Evolutionary conservation across 2,113 vertebrate species (phyloP).

Genomic region (Steatornis caripensis): DNA sequence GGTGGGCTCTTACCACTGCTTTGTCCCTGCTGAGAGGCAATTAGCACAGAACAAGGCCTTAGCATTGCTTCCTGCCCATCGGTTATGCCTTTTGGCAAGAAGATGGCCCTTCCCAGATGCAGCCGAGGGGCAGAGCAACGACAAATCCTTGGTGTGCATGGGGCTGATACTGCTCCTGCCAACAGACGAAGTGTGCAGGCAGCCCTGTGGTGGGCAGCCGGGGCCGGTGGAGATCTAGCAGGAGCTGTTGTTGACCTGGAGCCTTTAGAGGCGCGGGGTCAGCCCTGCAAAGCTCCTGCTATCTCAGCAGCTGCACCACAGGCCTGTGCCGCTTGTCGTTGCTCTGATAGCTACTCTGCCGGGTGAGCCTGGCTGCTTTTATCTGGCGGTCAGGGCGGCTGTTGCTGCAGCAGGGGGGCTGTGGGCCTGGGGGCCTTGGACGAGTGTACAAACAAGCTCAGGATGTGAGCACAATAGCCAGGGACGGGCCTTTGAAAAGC

Average conservation of each 20-base stretch:
- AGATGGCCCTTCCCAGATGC: neutral
- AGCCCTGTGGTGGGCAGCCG: neutral
- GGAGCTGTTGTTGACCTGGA: neutral
- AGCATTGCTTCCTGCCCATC: fast-evolving
- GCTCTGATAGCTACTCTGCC: slow-evolving; percentile 12
- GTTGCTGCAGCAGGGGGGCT: neutral
- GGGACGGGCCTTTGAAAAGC: slow-evolving; percentile 16
- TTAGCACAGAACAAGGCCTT: neutral
- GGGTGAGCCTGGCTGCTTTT: neutral
- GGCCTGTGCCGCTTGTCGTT: neutral
- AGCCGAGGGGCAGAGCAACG: neutral
- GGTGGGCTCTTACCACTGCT: neutral
- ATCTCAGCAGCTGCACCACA: neutral
- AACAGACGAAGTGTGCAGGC: neutral
- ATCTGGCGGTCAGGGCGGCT: neutral
- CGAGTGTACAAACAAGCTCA: slow-evolving; percentile 36
- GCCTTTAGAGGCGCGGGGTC: neutral
- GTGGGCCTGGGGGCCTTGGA: neutral
- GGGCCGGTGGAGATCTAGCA: too few species aligned
- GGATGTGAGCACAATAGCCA: slow-evolving; percentile 51
- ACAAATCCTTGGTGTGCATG: neutral
- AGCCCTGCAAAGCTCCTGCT: neutral
- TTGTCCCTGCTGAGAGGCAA: too few species aligned
- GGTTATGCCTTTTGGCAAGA: neutral
- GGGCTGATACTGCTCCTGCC: neutral